Percentiles rank a stretch among this genome's conserved stretches.
phyloP scores from a whole-genome alignment of 2,888 invertebrate genomes.

The Tridacna crocea region DNA sequence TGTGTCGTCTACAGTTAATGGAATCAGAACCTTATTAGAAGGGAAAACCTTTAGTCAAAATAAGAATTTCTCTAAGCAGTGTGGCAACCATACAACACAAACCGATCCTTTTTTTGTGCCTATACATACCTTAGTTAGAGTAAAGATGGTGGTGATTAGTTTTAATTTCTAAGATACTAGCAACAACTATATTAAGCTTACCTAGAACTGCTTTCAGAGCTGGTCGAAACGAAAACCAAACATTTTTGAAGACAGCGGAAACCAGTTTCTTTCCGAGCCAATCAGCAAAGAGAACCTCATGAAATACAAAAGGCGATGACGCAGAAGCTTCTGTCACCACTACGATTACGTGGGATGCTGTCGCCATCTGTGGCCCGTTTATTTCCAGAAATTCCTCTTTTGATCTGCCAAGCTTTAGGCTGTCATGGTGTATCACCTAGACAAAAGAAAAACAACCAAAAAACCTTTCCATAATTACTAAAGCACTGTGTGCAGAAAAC shows the following conservation, averaged over 20 bases:
- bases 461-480: neutral
- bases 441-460: neutral
- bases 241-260: constrained; percentile 81
- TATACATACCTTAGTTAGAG: too few species aligned
- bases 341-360: constrained; percentile 78
- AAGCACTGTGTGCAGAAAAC: neutral
- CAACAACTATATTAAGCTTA: constrained; percentile 50
- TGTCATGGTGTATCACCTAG: constrained; percentile 81
- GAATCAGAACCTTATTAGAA: too few species aligned
- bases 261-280: constrained; percentile 83
- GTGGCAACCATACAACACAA: too few species aligned
- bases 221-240: constrained; percentile 77
- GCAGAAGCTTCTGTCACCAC: constrained; percentile 79
- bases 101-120: too few species aligned
- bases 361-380: constrained; percentile 80
- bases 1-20: too few species aligned
- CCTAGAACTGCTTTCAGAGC: constrained; percentile 82
- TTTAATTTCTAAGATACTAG: too few species aligned
- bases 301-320: constrained; percentile 81
- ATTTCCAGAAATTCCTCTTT: constrained; percentile 83
- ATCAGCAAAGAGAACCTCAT: constrained; percentile 82
- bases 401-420: constrained; percentile 79
- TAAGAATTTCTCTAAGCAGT: too few species aligned
- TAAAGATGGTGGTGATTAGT: too few species aligned
- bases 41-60: too few species aligned